Percentiles rank a stretch among this genome's conserved stretches.
Evolutionary conservation across 1,140 invertebrate genomes (phyloP).

Genomic region (Drosophila suzukii): DNA sequence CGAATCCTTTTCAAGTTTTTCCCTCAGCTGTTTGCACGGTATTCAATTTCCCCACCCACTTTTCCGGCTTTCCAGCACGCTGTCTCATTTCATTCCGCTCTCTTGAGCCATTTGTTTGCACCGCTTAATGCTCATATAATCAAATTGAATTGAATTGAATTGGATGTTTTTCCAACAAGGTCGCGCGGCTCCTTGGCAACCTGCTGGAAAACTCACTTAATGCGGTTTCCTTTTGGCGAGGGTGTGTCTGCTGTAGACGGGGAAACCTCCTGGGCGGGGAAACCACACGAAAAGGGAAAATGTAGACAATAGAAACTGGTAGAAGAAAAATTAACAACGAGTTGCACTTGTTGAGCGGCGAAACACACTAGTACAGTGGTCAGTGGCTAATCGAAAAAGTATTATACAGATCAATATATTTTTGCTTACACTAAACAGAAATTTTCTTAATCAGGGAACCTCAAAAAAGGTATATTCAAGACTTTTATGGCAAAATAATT

Average conservation of each 20-base stretch:
- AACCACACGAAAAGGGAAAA: constrained; percentile 17
- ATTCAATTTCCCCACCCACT: constrained; percentile 38
- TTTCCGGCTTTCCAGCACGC: not conserved
- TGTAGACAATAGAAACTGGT: constrained; percentile 12
- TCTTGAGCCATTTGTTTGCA: constrained; percentile 48
- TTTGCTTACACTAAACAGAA: not conserved
- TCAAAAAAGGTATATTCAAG: too few relatives aligned
- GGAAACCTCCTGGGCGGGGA: not conserved
- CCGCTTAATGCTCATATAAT: constrained; percentile 37
- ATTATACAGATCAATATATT: too few relatives aligned
- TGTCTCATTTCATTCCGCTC: constrained; percentile 45
- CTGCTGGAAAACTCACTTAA: constrained; percentile 29
- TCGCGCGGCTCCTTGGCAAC: constrained; percentile 31
- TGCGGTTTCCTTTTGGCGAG: constrained; percentile 19
- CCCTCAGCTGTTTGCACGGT: constrained; percentile 37
- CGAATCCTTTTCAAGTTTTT: constrained; percentile 30
- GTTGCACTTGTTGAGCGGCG: constrained; percentile 23
- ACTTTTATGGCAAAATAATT: too few relatives aligned
- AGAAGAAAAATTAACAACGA: constrained; percentile 6
- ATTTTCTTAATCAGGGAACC: too few relatives aligned
- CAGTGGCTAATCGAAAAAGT: not conserved
- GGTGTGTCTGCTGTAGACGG: constrained; percentile 12
- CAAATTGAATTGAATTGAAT: constrained; percentile 48
- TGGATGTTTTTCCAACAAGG: constrained; percentile 39
- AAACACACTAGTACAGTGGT: constrained; percentile 10